phyloP scores from a whole-genome alignment of 2,797 vertebrate species.

The Thalassophryne amazonica region DNA sequence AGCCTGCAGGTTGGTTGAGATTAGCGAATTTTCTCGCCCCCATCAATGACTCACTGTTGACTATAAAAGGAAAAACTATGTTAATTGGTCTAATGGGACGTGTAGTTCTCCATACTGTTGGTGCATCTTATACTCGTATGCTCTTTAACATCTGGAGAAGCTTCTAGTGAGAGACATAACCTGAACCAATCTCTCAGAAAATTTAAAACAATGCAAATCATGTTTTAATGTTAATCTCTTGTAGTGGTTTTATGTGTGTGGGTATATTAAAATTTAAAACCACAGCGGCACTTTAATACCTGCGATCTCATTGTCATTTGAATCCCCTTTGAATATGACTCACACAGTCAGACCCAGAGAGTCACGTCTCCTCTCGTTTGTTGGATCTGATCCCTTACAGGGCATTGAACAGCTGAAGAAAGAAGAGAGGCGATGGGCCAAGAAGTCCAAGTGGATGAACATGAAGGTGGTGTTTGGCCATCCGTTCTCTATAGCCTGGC shows the following conservation, averaged over 20 bases:
- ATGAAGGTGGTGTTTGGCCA: slow-evolving; percentile 98
- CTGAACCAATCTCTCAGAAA: neutral
- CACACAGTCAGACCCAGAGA: neutral
- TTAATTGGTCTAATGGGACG: slow-evolving; percentile 7
- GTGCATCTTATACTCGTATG: neutral
- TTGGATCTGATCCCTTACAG: slow-evolving; percentile 66
- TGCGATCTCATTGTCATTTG: too few relatives aligned
- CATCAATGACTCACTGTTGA: slow-evolving; percentile 40
- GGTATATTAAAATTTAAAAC: neutral
- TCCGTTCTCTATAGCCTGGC: slow-evolving; percentile 94
- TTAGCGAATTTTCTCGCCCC: slow-evolving; percentile 15
- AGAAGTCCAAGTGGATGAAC: slow-evolving; percentile 98
- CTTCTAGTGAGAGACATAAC: slow-evolving; percentile 18
- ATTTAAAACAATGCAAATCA: neutral
- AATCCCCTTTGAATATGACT: neutral
- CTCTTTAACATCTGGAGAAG: neutral
- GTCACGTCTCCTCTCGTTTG: neutral
- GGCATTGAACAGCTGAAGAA: slow-evolving; percentile 99
- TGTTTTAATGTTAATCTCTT: neutral
- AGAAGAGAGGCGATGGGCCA: slow-evolving; percentile 97
- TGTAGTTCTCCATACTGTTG: neutral
- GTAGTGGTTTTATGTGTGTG: neutral
- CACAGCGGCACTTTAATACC: neutral
- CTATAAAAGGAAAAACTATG: slow-evolving; percentile 30
- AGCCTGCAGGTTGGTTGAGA: slow-evolving; percentile 9